Base-by-base conservation (phyloP, 2,888 invertebrate species). In the Litoditis marina region DNA sequence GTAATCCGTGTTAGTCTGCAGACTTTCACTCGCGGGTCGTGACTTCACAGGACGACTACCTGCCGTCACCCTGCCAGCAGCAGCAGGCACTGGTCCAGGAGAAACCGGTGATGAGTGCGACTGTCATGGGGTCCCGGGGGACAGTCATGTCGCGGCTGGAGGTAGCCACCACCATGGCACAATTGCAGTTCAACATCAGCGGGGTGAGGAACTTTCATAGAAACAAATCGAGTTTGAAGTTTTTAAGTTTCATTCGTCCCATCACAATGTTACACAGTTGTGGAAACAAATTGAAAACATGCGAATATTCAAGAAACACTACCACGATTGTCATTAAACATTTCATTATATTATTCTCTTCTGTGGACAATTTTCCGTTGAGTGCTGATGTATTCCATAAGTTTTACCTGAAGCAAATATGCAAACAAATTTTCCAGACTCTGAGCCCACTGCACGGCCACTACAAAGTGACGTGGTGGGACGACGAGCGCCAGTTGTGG, bases 401-500 rank as follows among this genome's bases (percentile, higher is more conserved):
- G n/a, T n/a, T n/a, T n/a, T n/a, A n/a, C n/a, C n/a, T n/a, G n/a
- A n/a, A n/a, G n/a, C n/a, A n/a, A n/a, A n/a, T n/a, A n/a, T n/a
- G n/a, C n/a, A n/a, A n/a, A n/a, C n/a, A n/a, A 13, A 27, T 46
- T 28, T 36, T 66, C 39, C 62, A 74, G 73, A 53, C 63, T 2
- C 60, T 61, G 0, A 49, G 54, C 3, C 73, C 74, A 2, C 62
- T 75, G 0, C 74, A 75, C 46, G 74, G 71, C 0, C 44, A 42
- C 3, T 62, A 51, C 27, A 56, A 63, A 1, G 66, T 75, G 16
- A 61, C 69, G 8, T 75, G 71, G 71, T 75, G 71, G 69, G 51
- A 73, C 36, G 47, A 30, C 2, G 46, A 42, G 0, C 39, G 13
- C 2, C 42, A 63, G 2, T n/a, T 42, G n/a, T 75, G 74, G 74